Evolutionary conservation across 2,888 invertebrate genomes (phyloP), one percentile per base, ranked within the genome.

Genomic region (Criorhina ranunculi): DNA sequence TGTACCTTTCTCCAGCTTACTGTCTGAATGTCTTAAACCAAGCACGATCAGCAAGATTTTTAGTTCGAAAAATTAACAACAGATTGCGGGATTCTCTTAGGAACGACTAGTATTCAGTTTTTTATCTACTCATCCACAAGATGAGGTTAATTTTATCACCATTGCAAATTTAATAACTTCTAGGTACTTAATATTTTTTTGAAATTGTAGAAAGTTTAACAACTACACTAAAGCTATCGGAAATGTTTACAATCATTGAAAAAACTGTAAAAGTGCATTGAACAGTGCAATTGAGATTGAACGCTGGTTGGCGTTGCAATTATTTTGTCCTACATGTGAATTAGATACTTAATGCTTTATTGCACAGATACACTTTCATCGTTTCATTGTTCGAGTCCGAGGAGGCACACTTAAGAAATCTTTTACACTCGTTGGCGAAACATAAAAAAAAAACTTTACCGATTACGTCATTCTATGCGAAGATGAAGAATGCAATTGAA

Each of bases 321-420:
- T 46, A 69, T 69, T 49, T 40, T 60, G 33, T 46, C 49, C 37
- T 40, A 60, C 40, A 60, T 70, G 37, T 31, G 51, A 72, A 59
- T 60, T 60, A 60, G 49, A 72, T 72, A 59, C 60, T 72, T 51
- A 2, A 29, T 15, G 35, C 49, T 57, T 24, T 42, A 49, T 72
- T 60, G 53, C 60, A 60, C 31, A 37, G 51, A 60, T 72, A 60
- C 70, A 49, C 59, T 70, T 59, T 59, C 46, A 59, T 70, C n/a
- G 46, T 24, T 42, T 5, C 42, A 44, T 42, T 42, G 42, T 37
- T 1, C 44, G 17, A 15, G 51, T 24, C 24, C 24, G 24, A 24
- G 29, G 40, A 7, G 42, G 17, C 6, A 42, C 17, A 42, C 17
- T 51, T 19, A 51, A 66, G 40, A 29, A 70, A 59, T 49, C 24